Base-by-base conservation (phyloP, 2,797 vertebrate species). In the Remorina albescens region DNA sequence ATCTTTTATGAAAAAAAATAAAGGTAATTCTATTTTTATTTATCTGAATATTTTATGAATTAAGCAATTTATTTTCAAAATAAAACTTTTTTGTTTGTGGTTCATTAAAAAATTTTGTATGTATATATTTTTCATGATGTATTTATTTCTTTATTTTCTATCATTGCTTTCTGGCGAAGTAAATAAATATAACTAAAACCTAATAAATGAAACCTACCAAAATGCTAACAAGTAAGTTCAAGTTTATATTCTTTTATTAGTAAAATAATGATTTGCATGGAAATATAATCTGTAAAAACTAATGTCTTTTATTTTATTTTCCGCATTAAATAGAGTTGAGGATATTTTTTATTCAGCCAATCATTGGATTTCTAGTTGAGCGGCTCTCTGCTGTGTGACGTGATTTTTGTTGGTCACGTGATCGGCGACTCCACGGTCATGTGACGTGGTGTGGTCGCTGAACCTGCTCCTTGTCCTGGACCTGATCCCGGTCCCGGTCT, bases 391-490 rank as follows among this genome's bases (percentile, higher is more conserved):
- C 25, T 8, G 49, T 8, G 23, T 15, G 0, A 28, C 10, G 1
- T 15, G 13, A 13, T 4, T 13, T 7, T 37, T 6, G 16, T 18
- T 11, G 30, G 30, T 60, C 76, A 82, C 79, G 1, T 83, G 74
- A 59, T 5, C 19, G 2, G 23, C 16, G 1, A 30, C 32, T 19
- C 3, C 0, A 11, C 0, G 6, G n/a, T 81, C 66, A 83, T 15
- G 39, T 83, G 61, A 49, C 53, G 69, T 2, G 0, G 12, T 2
- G 4, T 0, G 4, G 12, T 1, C 2, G 15, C 28, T 2, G 8
- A 12, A 6, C 7, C 28, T 8, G 2, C 25, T 23, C 18, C 11
- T 25, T 1, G 28, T 26, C 16, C 5, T 34, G 8, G 15, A 13
- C 6, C 34, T 51, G 18, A n/a, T 39, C 15, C 11, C 30, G 5